Evolutionary conservation across 1,140 invertebrate species (phyloP), one percentile per base, ranked within the genome.

Genomic region (Halesus radiatus): DNA sequence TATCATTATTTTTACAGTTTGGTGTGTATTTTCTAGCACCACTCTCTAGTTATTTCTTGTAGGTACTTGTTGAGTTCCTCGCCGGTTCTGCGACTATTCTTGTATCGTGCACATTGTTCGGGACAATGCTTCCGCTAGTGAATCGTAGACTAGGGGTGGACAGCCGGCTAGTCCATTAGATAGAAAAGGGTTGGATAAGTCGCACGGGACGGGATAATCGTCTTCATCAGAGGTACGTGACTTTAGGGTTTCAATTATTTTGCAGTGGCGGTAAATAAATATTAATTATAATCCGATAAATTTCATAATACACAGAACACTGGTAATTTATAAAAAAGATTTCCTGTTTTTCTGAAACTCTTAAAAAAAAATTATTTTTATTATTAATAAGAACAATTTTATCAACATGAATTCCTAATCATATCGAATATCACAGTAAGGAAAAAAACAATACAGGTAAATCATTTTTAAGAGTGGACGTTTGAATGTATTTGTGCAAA

Each of bases 201-300:
- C 70, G 70, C 70, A 74, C 70, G 75, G 60, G 56, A 77, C 75
- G 37, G 54, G 73, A 76, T 29, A 76, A 76, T 58, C 54, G 56
- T 60, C 73, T 76, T 76, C 60, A 64, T 77, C 62, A 76, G 54
- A 64, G 7, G 45, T 54, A 68, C 29, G 37, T 78, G 76, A 78
- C 76, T 70, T 68, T 78, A 50, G 53, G 64, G 66, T 56, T 78
- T 78, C 45, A 68, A 32, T 78, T 56, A 68, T 64, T 50, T 53
- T 32, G 15, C 75, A 77, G 32, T 77, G 60, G 58, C 75, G 54
- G 37, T 29, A 64, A 1, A 16, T 62, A n/a, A n/a, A n/a, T n/a
- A n/a, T n/a, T n/a, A n/a, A n/a, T n/a, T n/a, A 62, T 23, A 29
- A 3, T 29, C 26, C 5, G 26, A 29, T 5, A 5, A 5, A 29